Evolutionary conservation across 2,888 invertebrate species (phyloP), one percentile per base, ranked within the genome.

Genomic region (Encarsia formosa): DNA sequence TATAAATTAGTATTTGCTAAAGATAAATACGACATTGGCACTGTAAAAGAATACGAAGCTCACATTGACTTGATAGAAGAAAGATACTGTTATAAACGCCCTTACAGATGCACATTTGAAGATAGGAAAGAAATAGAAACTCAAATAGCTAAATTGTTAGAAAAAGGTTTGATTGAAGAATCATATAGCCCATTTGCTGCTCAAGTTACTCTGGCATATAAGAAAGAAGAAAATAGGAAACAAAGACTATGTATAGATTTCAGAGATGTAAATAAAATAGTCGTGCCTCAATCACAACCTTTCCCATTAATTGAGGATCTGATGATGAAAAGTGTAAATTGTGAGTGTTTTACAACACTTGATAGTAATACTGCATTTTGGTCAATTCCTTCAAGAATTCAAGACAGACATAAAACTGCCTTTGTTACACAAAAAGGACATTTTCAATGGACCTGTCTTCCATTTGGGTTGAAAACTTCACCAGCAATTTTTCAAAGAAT

Each of bases 11-110:
- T 60, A 20, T 63, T 63, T 58, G 59, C 59, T 29, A 62, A 56
- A 56, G 53, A 57, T 23, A 61, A 63, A 60, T 64, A 61, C 43
- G 61, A 61, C 50, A 38, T 63, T 8, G 62, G 60, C 8, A 57
- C 39, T 34, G 59, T 62, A 8, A 59, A 54, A 43, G 49, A 58
- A 6, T 54, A 60, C 23, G 61, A 63, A 54, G 61, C 58, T n/a
- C 31, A 48, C 16, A 62, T 61, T n/a, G 60, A 63, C 40, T 19
- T 61, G 13, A 31, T 55, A 44, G 18, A 53, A 18, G 54, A 62
- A 5, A 57, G 56, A 56, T 61, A 61, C 22, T 57, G 54, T 40
- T 48, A 48, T 35, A 56, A 60, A 47, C 49, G 59, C 31, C 58
- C 57, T 18, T 62, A 62, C 44, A 51, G 50, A 50, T 57, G 59